These are phyloP conservation scores for Tryphoninae sp. DNA, from an alignment of 2,888 invertebrate genomes.

Conservation along the genomic window DNA sequence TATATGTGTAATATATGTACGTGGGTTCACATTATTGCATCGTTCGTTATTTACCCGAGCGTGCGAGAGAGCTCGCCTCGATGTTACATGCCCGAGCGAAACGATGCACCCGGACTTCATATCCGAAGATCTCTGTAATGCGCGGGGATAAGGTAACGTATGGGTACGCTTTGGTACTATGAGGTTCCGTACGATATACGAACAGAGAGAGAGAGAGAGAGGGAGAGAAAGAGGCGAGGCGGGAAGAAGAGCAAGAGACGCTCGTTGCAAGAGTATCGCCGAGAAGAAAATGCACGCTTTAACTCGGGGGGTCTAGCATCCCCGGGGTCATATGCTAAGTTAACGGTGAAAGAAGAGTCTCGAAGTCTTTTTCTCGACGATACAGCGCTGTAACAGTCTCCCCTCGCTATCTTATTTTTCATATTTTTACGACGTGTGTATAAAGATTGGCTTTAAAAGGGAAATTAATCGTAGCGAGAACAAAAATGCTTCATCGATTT, in stretches of 20 bases:
- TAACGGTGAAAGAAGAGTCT: constrained; percentile 52
- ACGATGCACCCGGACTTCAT: constrained; percentile 58
- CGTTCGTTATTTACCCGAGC: constrained; percentile 57
- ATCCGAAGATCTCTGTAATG: constrained; percentile 59
- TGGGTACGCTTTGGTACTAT: constrained; percentile 30
- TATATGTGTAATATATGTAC: too few relatives aligned
- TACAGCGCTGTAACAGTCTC: constrained; percentile 11
- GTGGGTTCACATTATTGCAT: neutral
- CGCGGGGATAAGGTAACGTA: constrained; percentile 57
- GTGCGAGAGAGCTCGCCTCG: constrained; percentile 37
- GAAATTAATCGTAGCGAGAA: neutral
- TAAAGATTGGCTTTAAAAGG: neutral
- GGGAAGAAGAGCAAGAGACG: constrained; percentile 8
- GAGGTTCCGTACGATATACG: constrained; percentile 17
- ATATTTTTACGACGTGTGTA: neutral
- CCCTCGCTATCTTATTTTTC: neutral
- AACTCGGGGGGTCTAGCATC: constrained; percentile 35
- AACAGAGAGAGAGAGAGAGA: constrained; percentile 1
- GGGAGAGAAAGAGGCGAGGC: neutral
- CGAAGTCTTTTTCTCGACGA: constrained; percentile 30
- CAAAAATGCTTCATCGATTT: constrained; percentile 1
- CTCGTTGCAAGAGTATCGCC: constrained; percentile 18
- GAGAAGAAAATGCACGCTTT: constrained; percentile 50
- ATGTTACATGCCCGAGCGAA: constrained; percentile 51
- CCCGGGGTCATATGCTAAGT: constrained; percentile 49